Conservation (phyloP, 2,797 vertebrate genomes). For the Rhodeus uyekii region DNA sequence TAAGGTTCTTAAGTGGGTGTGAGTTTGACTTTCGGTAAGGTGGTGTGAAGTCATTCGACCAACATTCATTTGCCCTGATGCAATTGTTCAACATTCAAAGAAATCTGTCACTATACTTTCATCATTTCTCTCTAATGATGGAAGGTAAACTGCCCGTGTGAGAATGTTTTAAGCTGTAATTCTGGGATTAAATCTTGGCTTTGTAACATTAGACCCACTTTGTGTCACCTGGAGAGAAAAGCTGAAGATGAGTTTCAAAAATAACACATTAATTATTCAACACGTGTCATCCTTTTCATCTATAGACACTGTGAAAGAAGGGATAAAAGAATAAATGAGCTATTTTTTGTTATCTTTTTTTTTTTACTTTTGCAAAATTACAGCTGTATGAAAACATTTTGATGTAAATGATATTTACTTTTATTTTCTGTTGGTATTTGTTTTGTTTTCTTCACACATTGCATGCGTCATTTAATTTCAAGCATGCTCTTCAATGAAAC, state of each 20-base stretch:
- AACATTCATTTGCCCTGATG: conserved; percentile 21
- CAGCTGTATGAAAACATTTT: background rate
- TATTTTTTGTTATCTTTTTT: background rate
- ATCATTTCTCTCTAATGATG: conserved; percentile 24
- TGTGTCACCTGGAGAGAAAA: conserved; percentile 36
- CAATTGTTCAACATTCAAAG: conserved; percentile 20
- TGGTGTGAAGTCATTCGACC: conserved; percentile 4
- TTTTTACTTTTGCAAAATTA: background rate
- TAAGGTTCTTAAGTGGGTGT: conserved; percentile 10
- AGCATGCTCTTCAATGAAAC: background rate
- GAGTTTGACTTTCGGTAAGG: conserved; percentile 1
- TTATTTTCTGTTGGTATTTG: background rate
- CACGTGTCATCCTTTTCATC: conserved; percentile 13
- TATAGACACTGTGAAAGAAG: background rate
- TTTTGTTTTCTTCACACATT: background rate
- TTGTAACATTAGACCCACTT: conserved; percentile 39
- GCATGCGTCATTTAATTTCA: background rate
- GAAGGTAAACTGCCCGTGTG: conserved; percentile 31
- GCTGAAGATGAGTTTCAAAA: conserved; percentile 11
- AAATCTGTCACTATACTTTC: conserved; percentile 33
- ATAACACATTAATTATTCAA: conserved; percentile 32
- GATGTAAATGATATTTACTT: background rate
- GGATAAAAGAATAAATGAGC: too few species aligned
- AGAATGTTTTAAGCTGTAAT: conserved; percentile 39
- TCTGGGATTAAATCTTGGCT: conserved; percentile 39